Conservation (phyloP, 2,888 invertebrate species). For the Agrilus mali region DNA sequence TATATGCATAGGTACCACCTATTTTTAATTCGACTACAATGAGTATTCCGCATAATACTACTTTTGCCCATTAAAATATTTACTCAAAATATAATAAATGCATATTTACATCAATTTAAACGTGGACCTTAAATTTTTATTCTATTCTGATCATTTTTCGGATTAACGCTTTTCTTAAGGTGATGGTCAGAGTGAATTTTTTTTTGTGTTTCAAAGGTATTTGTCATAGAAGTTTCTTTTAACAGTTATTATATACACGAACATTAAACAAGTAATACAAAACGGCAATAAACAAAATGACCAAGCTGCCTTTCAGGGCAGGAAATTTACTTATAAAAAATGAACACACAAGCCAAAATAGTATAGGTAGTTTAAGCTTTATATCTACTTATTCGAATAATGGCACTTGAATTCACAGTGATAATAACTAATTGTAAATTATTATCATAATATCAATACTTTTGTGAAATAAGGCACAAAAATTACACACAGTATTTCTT, state of each 20-base stretch:
- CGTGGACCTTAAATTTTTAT: not conserved
- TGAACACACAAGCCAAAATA: not conserved
- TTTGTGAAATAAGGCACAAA: conserved; percentile 4
- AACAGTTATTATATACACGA: not conserved
- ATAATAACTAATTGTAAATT: conserved; percentile 1
- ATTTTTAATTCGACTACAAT: no score
- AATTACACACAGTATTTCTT: no score
- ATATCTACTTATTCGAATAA: not conserved
- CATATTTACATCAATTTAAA: no score
- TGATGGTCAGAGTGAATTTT: not conserved
- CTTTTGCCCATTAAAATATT: no score
- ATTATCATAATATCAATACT: not conserved
- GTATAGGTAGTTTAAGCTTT: not conserved
- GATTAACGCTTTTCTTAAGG: not conserved
- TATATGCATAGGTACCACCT: no score
- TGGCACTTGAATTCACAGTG: not conserved
- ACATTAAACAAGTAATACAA: not conserved
- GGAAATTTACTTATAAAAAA: not conserved
- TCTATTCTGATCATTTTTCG: not conserved
- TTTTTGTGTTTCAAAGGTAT: not conserved
- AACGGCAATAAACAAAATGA: not conserved
- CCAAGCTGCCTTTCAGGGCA: conserved; percentile 10
- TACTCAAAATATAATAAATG: no score
- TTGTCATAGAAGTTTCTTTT: not conserved
- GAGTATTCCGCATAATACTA: no score